Evolutionary conservation across 2,797 vertebrate species (phyloP).

Genomic region (Leptatherina wallacei): DNA sequence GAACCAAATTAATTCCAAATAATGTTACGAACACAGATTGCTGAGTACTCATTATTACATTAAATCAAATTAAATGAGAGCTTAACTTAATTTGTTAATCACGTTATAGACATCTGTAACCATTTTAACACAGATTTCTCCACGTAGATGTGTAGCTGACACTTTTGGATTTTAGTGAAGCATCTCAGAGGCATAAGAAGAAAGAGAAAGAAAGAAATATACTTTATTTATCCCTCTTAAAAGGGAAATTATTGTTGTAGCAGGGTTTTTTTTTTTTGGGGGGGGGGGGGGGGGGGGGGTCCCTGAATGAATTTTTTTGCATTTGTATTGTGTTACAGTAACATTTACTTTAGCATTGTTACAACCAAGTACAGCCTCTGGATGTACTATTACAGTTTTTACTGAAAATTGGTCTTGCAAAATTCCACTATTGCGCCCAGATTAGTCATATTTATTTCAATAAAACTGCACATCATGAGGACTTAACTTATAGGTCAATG

Average conservation of each 20-base stretch:
- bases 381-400: background rate
- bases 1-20: background rate
- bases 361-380: background rate
- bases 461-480: conserved; percentile 14
- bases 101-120: background rate
- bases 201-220: too few relatives aligned
- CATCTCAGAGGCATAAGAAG: too few relatives aligned
- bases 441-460: background rate
- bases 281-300: too few relatives aligned
- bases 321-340: background rate
- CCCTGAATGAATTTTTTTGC: background rate
- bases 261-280: too few relatives aligned
- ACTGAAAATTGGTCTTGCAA: background rate
- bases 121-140: background rate
- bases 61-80: background rate
- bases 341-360: background rate
- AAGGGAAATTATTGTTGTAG: too few relatives aligned
- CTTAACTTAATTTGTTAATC: background rate
- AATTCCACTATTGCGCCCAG: background rate
- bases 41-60: background rate
- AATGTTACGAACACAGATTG: background rate
- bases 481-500: conserved; percentile 67
- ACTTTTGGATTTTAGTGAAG: background rate
- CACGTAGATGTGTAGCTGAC: background rate
- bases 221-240: too few relatives aligned